Evolutionary conservation across 2,888 invertebrate genomes (phyloP), one percentile per base, ranked within the genome.

Genomic region (Eledone cirrhosa): DNA sequence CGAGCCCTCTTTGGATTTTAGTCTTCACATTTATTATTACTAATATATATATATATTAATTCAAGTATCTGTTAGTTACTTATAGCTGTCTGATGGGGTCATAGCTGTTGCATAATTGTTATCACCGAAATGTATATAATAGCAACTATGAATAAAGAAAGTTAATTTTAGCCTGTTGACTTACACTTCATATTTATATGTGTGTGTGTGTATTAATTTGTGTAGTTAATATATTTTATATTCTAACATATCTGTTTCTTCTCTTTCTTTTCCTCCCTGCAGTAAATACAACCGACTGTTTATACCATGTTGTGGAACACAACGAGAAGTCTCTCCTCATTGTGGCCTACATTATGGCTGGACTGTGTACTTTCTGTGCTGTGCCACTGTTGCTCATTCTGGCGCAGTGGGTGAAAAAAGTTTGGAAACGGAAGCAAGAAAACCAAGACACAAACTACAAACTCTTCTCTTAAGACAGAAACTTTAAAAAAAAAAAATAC

Each of bases 311-410:
- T 53, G 80, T 83, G 16, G 82, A 79, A 8, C 33, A 76, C 11
- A 75, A 82, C 69, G 80, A 81, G 63, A 79, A 80, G 11, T 82
- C 85, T 27, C 79, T 89, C 77, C 81, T 85, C n/a, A 82, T 88
- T 1, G 87, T 87, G 14, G 88, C 88, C 14, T 89, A 89, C 74
- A 84, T 89, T 13, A 86, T 90, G 86, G 88, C 86, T 0, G 89
- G 84, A 11, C 78, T 90, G 31, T 87, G 87, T 78, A 84, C 83
- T 11, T 69, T 87, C 7, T 87, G 88, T 79, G 48, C 88, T 0
- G 24, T 88, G 19, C 89, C 89, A 0, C 80, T 89, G 24, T 8
- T 88, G 13, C 74, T 87, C 47, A 80, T 88, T 59, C 78, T 86
- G 24, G 76, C 86, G 16, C 85, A 87, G 69, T 88, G 87, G 85